Percentiles rank a stretch among this genome's conserved stretches.
Conservation (phyloP, 2,888 invertebrate genomes). For the Anaspis maculata region DNA sequence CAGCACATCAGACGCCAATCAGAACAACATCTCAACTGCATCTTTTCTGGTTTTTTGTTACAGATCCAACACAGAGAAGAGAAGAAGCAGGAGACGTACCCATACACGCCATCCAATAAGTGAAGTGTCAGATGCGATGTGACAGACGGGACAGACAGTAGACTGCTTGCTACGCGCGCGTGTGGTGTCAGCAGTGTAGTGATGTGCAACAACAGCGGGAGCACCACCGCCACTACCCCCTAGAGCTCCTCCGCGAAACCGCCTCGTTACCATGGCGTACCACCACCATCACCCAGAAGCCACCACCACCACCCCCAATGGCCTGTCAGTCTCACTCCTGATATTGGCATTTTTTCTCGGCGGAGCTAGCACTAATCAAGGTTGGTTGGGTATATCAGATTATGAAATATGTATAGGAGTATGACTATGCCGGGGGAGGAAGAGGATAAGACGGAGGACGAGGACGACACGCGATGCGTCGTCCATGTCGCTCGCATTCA, state of each 20-base stretch:
- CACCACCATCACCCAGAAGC: too few relatives aligned
- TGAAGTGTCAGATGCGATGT: conserved; percentile 20
- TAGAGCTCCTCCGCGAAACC: conserved; percentile 19
- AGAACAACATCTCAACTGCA: too few relatives aligned
- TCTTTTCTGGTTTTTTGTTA: conserved; percentile 18
- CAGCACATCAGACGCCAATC: too few relatives aligned
- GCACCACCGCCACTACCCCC: too few relatives aligned
- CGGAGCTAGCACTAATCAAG: conserved; percentile 28
- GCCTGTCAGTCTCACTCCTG: conserved; percentile 27
- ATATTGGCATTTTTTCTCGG: conserved; percentile 31
- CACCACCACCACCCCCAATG: conserved; percentile 23
- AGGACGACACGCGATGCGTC: conserved; percentile 5
- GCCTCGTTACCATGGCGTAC: conserved; percentile 29
- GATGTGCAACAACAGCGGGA: too few relatives aligned
- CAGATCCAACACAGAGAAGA: conserved; percentile 12
- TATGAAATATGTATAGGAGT: conserved; percentile 15
- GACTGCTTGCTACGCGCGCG: too few relatives aligned
- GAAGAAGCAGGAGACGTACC: too few relatives aligned
- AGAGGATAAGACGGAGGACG: background rate
- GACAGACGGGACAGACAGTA: conserved; percentile 17
- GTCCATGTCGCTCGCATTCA: conserved; percentile 6
- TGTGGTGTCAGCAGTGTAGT: conserved; percentile 26
- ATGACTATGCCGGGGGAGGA: too few relatives aligned
- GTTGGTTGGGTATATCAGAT: conserved; percentile 26
- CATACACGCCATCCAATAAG: conserved; percentile 21